Conservation (phyloP, 2,888 invertebrate genomes). For the Sthenelais limicola region DNA sequence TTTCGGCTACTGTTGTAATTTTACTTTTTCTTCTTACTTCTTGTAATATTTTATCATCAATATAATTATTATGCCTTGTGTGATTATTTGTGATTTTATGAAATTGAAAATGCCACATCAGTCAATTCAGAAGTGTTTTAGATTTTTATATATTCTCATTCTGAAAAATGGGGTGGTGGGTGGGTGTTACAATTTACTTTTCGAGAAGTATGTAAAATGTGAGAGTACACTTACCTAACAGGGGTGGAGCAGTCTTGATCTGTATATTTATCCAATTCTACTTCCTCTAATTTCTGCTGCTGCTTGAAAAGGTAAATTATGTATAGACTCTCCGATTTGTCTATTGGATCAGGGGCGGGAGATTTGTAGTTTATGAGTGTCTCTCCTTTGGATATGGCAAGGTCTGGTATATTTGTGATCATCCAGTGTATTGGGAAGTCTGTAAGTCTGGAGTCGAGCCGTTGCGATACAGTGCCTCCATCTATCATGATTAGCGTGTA, state of each 20-base stretch:
- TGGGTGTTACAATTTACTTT: no score
- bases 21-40: no score
- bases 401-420: constrained; percentile 16
- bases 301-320: constrained; percentile 16
- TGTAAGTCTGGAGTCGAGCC: no score
- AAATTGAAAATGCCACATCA: no score
- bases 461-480: not conserved
- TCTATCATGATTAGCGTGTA: constrained; percentile 13
- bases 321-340: constrained; percentile 12
- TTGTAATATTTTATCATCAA: no score
- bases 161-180: no score
- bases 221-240: constrained; percentile 9
- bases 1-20: no score
- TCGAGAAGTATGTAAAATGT: no score
- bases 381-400: not conserved
- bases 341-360: not conserved
- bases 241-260: constrained; percentile 5
- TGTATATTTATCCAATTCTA: not conserved
- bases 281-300: not conserved
- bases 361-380: constrained; percentile 15
- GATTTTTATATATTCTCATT: no score
- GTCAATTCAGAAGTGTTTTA: no score
- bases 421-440: constrained; percentile 13
- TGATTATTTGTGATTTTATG: no score
- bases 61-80: no score